These are phyloP conservation scores for Gymnorhina tibicen DNA, from an alignment of 2,113 vertebrate genomes.

Conservation along the genomic window DNA sequence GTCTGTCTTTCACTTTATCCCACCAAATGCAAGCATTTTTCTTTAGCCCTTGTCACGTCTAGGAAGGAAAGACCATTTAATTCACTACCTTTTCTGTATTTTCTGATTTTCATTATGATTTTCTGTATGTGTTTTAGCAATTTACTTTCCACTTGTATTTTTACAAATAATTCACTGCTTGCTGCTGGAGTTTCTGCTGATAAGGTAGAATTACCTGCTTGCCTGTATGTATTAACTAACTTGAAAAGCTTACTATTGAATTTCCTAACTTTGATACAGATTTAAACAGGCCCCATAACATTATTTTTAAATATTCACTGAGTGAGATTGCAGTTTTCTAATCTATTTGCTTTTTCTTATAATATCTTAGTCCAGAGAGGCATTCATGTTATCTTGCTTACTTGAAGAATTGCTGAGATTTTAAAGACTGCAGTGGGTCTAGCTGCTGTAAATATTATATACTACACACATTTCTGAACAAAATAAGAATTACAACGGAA, in stretches of 20 bases:
- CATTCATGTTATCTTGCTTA: conserved; percentile 26
- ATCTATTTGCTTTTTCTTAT: not conserved
- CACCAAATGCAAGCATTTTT: not conserved
- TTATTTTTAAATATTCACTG: not conserved
- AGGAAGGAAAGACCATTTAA: not conserved
- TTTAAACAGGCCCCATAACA: not conserved
- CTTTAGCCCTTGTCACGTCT: rapidly evolving
- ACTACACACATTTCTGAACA: conserved; percentile 57
- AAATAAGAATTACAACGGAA: conserved; percentile 44
- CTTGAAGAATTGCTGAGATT: conserved; percentile 20
- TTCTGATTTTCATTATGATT: not conserved
- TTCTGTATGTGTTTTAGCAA: not conserved
- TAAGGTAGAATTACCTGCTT: not conserved
- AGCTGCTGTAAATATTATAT: conserved; percentile 21
- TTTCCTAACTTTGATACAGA: not conserved
- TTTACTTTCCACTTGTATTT: not conserved
- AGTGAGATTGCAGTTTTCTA: not conserved
- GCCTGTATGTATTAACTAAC: not conserved
- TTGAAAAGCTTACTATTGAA: not conserved
- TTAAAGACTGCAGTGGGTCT: conserved; percentile 4
- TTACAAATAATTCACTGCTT: not conserved
- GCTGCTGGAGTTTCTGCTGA: not conserved
- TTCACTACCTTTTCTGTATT: not conserved
- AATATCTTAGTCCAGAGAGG: not conserved
- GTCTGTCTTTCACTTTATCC: not conserved